These are phyloP conservation scores for Actias luna DNA, from an alignment of 2,888 invertebrate genomes.

Conservation along the genomic window DNA sequence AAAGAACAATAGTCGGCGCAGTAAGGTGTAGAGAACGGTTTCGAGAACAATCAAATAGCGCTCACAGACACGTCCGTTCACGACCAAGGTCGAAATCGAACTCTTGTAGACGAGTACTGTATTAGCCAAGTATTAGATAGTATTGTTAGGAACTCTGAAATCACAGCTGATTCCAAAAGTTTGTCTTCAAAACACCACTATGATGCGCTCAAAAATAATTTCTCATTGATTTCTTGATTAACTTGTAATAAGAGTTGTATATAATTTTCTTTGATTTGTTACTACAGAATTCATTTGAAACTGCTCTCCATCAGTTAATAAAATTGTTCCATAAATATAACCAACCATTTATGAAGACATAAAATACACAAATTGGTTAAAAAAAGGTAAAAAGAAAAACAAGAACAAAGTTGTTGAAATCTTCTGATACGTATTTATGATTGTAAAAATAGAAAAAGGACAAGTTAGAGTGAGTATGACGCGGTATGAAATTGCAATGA, in stretches of 20 bases:
- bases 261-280: background rate
- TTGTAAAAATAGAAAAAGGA: constrained; percentile 44
- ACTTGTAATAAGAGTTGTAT: background rate
- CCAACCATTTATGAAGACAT: no score
- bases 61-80: no score
- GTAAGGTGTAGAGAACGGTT: no score
- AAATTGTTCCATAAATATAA: no score
- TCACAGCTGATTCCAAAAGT: constrained; percentile 11
- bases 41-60: no score
- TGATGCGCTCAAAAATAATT: background rate
- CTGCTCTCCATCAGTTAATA: no score
- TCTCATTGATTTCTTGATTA: no score
- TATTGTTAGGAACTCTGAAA: constrained; percentile 16
- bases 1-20: no score
- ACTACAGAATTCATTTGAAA: background rate
- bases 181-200: constrained; percentile 3
- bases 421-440: constrained; percentile 24
- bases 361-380: background rate
- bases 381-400: background rate
- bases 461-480: constrained; percentile 33
- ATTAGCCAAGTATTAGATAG: constrained; percentile 12
- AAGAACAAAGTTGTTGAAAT: constrained; percentile 7
- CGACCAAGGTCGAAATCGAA: no score
- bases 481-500: constrained; percentile 59
- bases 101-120: constrained; percentile 7